Conservation (phyloP, 2,888 invertebrate species). For the Lithophane socia region DNA sequence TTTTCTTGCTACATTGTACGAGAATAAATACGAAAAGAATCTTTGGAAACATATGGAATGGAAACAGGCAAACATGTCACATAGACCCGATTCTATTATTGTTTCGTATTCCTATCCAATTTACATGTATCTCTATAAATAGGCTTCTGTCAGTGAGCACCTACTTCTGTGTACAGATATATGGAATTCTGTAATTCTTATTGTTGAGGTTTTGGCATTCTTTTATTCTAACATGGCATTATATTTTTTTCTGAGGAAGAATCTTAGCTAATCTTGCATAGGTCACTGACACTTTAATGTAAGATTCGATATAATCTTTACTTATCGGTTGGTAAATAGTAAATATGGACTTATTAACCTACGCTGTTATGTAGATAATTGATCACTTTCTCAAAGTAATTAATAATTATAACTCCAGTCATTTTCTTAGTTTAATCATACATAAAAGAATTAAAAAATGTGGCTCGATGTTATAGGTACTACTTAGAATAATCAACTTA, state of each 20-base stretch:
- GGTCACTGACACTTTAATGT: not conserved
- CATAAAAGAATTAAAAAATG: not conserved
- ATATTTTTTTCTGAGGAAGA: too few relatives aligned
- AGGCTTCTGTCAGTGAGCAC: constrained; percentile 34
- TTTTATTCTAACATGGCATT: not conserved
- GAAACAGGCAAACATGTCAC: constrained; percentile 13
- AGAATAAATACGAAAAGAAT: constrained; percentile 29
- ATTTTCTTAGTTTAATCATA: not conserved
- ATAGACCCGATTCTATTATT: constrained; percentile 38
- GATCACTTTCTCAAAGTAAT: not conserved
- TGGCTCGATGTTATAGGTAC: not conserved
- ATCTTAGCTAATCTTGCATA: not conserved
- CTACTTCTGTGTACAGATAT: constrained; percentile 8
- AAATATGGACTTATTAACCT: not conserved
- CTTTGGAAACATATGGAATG: constrained; percentile 32
- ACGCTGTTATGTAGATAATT: not conserved
- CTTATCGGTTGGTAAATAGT: not conserved
- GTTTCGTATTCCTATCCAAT: constrained; percentile 51
- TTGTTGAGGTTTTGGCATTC: not conserved
- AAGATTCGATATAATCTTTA: not conserved
- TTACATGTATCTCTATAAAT: constrained; percentile 45
- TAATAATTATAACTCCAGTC: not conserved
- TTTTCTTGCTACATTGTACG: constrained; percentile 15
- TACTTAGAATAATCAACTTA: not conserved
- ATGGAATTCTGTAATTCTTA: constrained; percentile 18